Evolutionary conservation across 2,113 vertebrate genomes (phyloP), one percentile per base, ranked within the genome.

Genomic region (Cettia cetti): DNA sequence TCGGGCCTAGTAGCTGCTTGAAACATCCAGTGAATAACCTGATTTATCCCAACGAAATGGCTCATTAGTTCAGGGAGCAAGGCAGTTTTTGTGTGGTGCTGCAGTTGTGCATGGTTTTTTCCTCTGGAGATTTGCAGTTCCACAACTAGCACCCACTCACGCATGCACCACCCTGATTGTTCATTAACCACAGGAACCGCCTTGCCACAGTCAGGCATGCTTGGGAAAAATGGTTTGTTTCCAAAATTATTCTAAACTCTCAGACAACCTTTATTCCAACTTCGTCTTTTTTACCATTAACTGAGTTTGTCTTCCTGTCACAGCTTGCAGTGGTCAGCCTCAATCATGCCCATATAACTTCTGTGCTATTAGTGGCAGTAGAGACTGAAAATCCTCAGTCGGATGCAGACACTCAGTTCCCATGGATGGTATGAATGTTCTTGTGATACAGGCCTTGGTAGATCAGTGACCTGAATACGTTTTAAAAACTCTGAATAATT

Each of bases 31-130:
- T 81, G 95, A 90, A 83, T 83, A 96, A 90, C 72, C 68, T 81
- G 92, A 74, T 97, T 94, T 95, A 92, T 81, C 94, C 68, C 68
- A 75, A 3, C 26, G 26, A 88, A 92, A 86, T 66, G 92, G 92
- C 90, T 95, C 94, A 86, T 96, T 92, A 86, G 92, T 66, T 92
- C 95, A 88, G 90, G 94, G 87, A 92, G 87, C 75, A 82, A 22
- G 90, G 56, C 86, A 63, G 40, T 65, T 82, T 90, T 92, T 86
- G 92, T 77, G 90, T 70, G 91, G 28, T 59, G 92, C 91, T 89
- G 82, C 92, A 89, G 42, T 54, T 93, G 45, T 81, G 90, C 21
- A 61, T 83, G 90, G 64, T 59, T 92, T 78, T 93, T 92, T 82
- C 90, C 84, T 90, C 89, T 66, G 74, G 76, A 89, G 80, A 71